Evolutionary conservation across 2,797 vertebrate species (phyloP), one percentile per base, ranked within the genome.

Genomic region (Sebastes jordani): DNA sequence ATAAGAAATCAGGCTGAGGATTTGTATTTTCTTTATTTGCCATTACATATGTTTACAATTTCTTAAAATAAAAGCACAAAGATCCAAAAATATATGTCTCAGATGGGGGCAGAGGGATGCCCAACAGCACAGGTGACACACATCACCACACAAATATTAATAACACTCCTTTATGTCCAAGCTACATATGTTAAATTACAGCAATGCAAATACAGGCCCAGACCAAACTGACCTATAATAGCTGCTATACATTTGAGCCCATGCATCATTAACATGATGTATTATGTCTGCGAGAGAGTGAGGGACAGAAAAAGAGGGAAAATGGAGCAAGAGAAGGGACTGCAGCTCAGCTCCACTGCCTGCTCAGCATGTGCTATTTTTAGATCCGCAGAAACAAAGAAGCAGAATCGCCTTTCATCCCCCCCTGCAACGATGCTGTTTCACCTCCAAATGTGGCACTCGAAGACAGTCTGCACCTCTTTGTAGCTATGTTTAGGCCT

Each of bases 311-410:
- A 71, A 76, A 70, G 83, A 52, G 79, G 52, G 36, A 61, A 89
- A 85, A 78, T n/a, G 76, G 76, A 78, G 71, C 77, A 71, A 75
- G 75, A 83, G 71, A 76, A 61, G 55, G 61, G 71, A 89, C 78
- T 91, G 88, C 84, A 86, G 86, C 80, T 91, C 74, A 42, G 78
- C 78, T 78, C 61, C 78, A 71, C 80, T 91, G 93, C 90, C 83
- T 87, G 88, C 91, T 93, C 91, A 94, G 93, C 91, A 92, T 54
- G 81, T 89, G 68, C 85, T 95, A 94, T 94, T 93, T 94, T 91
- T 93, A 93, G 91, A 86, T 74, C 36, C 30, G 0, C 23, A 70
- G 82, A 92, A 92, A 94, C 87, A 93, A 92, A 93, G 90, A 82
- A 64, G 79, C 79, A 86, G 87, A 90, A 83, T 92, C 56, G 70